Evolutionary conservation across 2,113 vertebrate species (phyloP), one percentile per base, ranked within the genome.

Genomic region (Mirza zaza): DNA sequence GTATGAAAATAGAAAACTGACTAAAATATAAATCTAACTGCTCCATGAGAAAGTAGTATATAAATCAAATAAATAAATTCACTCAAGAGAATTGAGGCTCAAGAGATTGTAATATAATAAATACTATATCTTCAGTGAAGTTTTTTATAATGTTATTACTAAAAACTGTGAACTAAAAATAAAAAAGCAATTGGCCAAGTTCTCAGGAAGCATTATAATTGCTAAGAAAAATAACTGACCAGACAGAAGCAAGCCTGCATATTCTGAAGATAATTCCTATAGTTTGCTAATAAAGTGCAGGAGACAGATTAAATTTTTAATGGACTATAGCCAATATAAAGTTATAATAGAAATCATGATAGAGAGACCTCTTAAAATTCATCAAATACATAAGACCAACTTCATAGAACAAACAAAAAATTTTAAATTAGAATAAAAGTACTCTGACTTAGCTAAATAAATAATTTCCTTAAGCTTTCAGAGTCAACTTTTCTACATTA

Each of bases 291-390:
- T 95, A 95, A 95, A 96, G 95, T 93, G 39, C 27, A 57, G 20
- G 52, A 87, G 87, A 86, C 55, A 95, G 84, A 95, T 95, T 96
- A 97, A 97, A 91, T 94, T 95, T 65, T 95, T 95, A 97, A 85
- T 50, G 0, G 17, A 92, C 82, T 97, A 77, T 94, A 95, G 61
- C 84, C 87, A 86, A 48, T 90, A 87, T 87, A 90, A 95, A 75
- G 34, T 96, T 95, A 59, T 76, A 85, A 95, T 83, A 96, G 87
- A 97, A 97, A 65, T 81, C 55, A 63, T 39, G 48, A 95, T 27
- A 87, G 77, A 87, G 20, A 71, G 20, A 87, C 52, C 82, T 84
- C 42, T 94, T 95, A 89, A 96, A 97, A 94, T 87, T 52, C 32
- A 48, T 89, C 86, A 91, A 52, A 55, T 86, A 52, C 23, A 27